Base-by-base conservation (phyloP, 30 jellyfish, hydroid and myxozoan species). In the Aurelia aurita complex sp. Pacific region DNA sequence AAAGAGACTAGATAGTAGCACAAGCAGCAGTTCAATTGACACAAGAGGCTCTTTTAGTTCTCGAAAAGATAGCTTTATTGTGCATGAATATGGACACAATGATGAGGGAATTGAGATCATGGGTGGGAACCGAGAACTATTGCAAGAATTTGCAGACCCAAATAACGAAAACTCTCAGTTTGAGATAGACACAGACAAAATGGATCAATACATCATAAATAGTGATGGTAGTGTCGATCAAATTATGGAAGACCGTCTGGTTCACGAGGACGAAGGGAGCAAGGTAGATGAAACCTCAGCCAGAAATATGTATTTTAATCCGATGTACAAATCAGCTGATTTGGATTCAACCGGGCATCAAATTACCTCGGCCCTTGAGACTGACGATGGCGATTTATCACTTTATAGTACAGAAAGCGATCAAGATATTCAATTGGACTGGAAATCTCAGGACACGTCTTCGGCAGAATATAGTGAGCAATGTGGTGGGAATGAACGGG, bases 271-370 rank as follows among this genome's bases (percentile, higher is more conserved):
- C 64, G 87, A 63, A 5, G 81, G 50, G 35, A 9, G 51, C 78
- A 52, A 42, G 57, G 57, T 46, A 46, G 57, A 46, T 46, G 57
- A 46, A 4, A 46, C 57, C 57, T 74, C 72, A 54, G 52, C 34
- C 15, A 60, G 84, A 3, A 85, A 85, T 52, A 85, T 85, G 94
- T 85, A 85, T 82, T 85, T 85, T 60, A 85, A 85, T 42, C 94
- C 94, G 59, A 85, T 85, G 94, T 85, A 85, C 55, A 85, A 43
- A 17, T 85, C 88, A 52, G 34, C 68, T 2, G 92, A 73, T 23
- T 57, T 77, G 32, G 57, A 18, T 4, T 34, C 40, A 19, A 7
- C 85, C 2, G 82, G 15, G 63, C 51, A 55, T 17, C 66, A 16
- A 11, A 1, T 52, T 34, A 23, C 16, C 16, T 14, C 46, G 14